Evolutionary conservation across 1,140 invertebrate genomes (phyloP).

Genomic region (Pentalonia nigronervosa): DNA sequence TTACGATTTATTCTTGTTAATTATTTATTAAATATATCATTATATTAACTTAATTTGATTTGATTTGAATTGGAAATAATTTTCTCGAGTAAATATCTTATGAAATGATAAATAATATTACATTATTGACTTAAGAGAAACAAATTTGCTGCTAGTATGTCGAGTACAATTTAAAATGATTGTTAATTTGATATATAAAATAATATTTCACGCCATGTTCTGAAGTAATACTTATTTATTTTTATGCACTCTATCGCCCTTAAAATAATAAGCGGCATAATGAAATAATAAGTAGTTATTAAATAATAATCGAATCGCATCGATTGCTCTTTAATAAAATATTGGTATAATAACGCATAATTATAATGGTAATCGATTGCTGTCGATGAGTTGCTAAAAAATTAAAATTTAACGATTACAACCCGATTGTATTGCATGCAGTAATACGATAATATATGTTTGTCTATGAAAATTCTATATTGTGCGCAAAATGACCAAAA

Average conservation of each 20-base stretch:
- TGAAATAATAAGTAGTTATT: too few relatives aligned
- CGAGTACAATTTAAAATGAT: not conserved
- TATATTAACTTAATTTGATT: not conserved
- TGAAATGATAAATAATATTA: not conserved
- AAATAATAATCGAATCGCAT: not conserved
- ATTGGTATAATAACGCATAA: not conserved
- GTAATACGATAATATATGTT: not conserved
- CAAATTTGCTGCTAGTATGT: not conserved
- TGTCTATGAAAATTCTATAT: not conserved
- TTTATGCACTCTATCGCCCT: not conserved
- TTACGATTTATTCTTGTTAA: not conserved
- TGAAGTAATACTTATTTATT: not conserved
- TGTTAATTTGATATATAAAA: not conserved
- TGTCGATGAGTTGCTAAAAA: not conserved
- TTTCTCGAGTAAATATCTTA: not conserved
- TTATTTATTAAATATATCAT: too few relatives aligned
- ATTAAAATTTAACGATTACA: not conserved
- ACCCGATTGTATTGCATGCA: not conserved
- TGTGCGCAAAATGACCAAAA: constrained; percentile 27
- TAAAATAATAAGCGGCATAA: not conserved
- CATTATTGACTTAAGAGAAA: not conserved
- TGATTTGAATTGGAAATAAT: not conserved
- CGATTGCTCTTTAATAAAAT: not conserved
- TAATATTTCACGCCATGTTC: not conserved
- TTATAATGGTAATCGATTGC: not conserved